Base-by-base conservation (phyloP, 2,797 vertebrate genomes). In the Rhinatrema bivittatum region DNA sequence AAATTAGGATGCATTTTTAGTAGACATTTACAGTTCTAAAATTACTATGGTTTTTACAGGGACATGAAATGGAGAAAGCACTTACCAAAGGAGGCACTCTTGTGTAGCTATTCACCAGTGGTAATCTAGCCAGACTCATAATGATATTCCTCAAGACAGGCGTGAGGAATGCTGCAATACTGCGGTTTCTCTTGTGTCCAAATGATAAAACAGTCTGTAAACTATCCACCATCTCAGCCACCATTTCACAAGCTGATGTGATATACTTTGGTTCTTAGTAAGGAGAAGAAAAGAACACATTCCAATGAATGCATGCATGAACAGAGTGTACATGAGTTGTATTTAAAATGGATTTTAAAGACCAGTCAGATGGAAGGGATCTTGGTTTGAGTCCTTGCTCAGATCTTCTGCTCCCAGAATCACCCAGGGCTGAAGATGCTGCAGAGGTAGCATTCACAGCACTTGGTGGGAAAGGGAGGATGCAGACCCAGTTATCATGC, bases 61-160 rank as follows among this genome's bases (percentile, higher is more conserved):
- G 9, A 25, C 25, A 26, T 26, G 25, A 13, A 9, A 11, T 25
- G 9, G 2, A 36, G 1, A 10, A 20, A 6, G 3, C 32, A 73
- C 91, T 78, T 59, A 98, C 96, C 88, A 99, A 73, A 2, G 94
- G 91, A 47, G 95, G 95, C 4, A 96, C 85, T 35, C 95, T 71
- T 1, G 92, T 91, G 54, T 93, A 98, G 76, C 94, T 96, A 81
- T 98, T 99, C 62, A 97, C 94, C 9, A 98, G 69, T 14, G 96
- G 95, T 23, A 99, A 65, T 18, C 95, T 87, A 33, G 93, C 92
- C 57, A 99, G 77, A 66, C 93, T 98, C 78, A 98, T 74, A 46
- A 94, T 70, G 33, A 95, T 86, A 55, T 96, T 98, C 53, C 81
- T 86, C 15, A 99, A 75, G 8, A 87, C 85, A 1, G 91, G 80